Evolutionary conservation across 2,888 invertebrate genomes (phyloP).

Genomic region (Glaucopsyche alexis): DNA sequence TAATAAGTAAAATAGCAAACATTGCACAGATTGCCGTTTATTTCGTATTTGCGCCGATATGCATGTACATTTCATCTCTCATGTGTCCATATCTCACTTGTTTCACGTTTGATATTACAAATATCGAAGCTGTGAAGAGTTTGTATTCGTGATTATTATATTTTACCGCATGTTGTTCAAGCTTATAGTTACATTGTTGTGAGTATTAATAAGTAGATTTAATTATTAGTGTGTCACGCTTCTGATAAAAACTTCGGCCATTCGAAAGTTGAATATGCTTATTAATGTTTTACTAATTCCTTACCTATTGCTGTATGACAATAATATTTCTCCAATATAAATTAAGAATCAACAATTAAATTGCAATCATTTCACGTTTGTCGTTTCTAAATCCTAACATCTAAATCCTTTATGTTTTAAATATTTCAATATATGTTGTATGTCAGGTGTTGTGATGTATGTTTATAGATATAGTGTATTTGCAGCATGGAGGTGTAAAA

Average conservation of each 20-base stretch:
- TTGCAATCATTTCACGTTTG: background rate
- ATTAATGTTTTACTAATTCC: background rate
- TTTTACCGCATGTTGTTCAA: conserved; percentile 5
- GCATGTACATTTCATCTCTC: conserved; percentile 26
- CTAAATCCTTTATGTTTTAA: background rate
- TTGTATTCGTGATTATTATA: conserved; percentile 2
- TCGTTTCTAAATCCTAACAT: background rate
- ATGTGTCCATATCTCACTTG: conserved; percentile 7
- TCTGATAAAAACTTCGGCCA: background rate
- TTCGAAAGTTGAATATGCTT: background rate
- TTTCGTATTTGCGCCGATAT: background rate
- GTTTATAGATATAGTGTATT: conserved; percentile 40
- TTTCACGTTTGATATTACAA: background rate
- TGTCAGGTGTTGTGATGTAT: background rate
- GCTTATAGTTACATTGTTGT: conserved; percentile 11
- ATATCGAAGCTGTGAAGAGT: conserved; percentile 15
- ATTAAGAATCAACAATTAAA: background rate
- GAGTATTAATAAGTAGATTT: background rate
- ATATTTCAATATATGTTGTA: background rate
- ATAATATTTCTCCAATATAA: background rate
- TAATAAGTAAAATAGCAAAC: conserved; percentile 25
- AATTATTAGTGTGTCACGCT: background rate
- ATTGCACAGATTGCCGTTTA: conserved; percentile 6
- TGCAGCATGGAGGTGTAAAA: conserved; percentile 82
- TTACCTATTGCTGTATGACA: background rate